Percentiles rank a stretch among this genome's conserved stretches.
These are phyloP conservation scores for Coptodon rendalli DNA, from an alignment of 2,113 vertebrate species.

Conservation along the genomic window DNA sequence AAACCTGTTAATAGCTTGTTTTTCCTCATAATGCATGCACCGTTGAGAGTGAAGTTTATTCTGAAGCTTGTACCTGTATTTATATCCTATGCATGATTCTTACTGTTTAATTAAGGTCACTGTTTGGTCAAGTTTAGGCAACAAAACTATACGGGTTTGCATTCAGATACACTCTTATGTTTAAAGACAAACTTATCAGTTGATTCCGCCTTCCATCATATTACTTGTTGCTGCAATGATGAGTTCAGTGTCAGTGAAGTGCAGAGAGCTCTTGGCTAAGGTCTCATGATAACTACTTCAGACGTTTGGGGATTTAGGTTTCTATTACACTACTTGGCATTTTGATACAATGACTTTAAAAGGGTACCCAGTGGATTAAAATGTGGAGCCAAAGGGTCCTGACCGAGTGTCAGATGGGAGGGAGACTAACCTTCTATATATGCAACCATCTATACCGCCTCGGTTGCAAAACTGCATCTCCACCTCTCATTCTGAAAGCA, in stretches of 20 bases:
- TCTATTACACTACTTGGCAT: neutral
- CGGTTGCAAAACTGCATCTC: neutral
- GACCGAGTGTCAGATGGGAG: neutral
- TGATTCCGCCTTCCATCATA: neutral
- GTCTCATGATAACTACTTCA: neutral
- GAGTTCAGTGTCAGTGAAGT: neutral
- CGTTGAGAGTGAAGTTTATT: neutral
- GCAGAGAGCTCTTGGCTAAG: neutral
- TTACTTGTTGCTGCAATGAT: neutral
- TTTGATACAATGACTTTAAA: neutral
- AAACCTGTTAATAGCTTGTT: neutral
- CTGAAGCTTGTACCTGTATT: neutral
- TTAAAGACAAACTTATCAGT: neutral
- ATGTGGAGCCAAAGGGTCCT: neutral
- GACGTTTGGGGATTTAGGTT: neutral
- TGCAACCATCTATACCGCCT: neutral
- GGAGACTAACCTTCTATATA: neutral
- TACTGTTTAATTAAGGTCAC: neutral
- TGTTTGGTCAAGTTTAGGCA: neutral
- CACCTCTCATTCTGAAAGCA: neutral
- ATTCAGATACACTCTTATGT: neutral
- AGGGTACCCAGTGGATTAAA: neutral
- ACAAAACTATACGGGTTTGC: neutral
- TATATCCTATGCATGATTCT: neutral
- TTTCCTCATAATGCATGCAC: neutral